Evolutionary conservation across 2,797 vertebrate species (phyloP), one percentile per base, ranked within the genome.

Genomic region (Cossypha heuglini): DNA sequence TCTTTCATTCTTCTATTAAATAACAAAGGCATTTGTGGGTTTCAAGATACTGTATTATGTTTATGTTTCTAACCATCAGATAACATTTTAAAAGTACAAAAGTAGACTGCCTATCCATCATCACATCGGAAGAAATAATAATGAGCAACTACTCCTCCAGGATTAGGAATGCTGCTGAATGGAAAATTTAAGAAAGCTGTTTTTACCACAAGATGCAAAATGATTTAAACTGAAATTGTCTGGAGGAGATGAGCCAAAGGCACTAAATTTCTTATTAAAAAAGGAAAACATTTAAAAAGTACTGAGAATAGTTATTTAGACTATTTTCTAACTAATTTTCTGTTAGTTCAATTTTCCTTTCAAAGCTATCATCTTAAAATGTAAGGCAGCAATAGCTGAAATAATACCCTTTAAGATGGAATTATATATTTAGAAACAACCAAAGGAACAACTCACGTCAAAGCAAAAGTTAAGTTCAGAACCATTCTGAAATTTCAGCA

Each of bases 161-260:
- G 49, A 92, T 63, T 93, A 75, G 55, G 69, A 94, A 94, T 81
- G 55, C 29, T 86, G 72, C 20, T 83, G 82, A 96, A 91, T 72
- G 87, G 94, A 92, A 97, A 96, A 91, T 90, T 89, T 71, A 93
- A 95, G 86, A 79, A 80, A 93, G 49, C 58, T 63, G 45, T 14
- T 75, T 55, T 86, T 89, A 54, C 80, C 78, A 64, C 68, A 94
- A 88, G 64, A 82, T 51, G 71, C 57, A 91, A 86, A 93, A 75
- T 86, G 0, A 69, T 91, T 95, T 90, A 58, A 93, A 86, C 25
- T 81, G 35, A 91, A 93, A 75, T 68, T 84, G 25, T 55, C 66
- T 37, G 31, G 16, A 13, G 35, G 3, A 74, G 6, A 48, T 63
- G 35, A 91, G 64, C 64, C 85, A 94, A 69, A 37, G 73, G 49